Base-by-base conservation (phyloP, 2,113 vertebrate genomes). In the Brachirus orientalis region DNA sequence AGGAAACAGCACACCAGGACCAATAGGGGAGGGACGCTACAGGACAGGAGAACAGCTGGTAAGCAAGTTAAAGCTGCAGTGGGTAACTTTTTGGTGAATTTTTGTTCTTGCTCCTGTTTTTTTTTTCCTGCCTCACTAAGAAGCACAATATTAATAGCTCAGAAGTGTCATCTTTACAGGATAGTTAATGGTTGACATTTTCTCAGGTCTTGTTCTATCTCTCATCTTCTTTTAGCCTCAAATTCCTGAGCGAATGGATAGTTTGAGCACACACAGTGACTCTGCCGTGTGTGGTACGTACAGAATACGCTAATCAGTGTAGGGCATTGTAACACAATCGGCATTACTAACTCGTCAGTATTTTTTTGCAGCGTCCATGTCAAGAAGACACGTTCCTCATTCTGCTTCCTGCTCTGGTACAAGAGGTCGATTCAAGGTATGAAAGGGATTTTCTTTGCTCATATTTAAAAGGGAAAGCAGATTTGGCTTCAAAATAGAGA, bases 221-320 rank as follows among this genome's bases (percentile, higher is more conserved):
- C 33, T 71, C 16, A 11, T 38, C 37, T 38, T 77, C 28, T 33
- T 75, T 48, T 37, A 94, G 93, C 93, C 93, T 70, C 93, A 94
- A 85, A 94, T 94, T 61, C 93, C 93, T 28, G 93, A 94, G 82
- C 79, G 93, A 80, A 92, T 93, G 78, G 93, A 93, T 61, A 94
- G 93, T 81, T 82, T 93, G 66, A 93, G 90, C 80, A 87, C 91
- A 3, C 88, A 92, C 57, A 93, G 92, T 72, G 93, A 94, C 84
- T 93, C 93, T 13, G 93, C 90, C 0, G 90, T 93, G 58, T 90
- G 88, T 64, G 91, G 92, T 93, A 89, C 41, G 89, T 88, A 72
- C 63, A 56, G 3, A 46, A 65, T 12, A 38, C 53, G 48, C 20
- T 61, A 4, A 40, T 56, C 20, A 14, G 2, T 52, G 22, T 44